Percentiles rank a stretch among this genome's conserved stretches.
Conservation (phyloP, 2,888 invertebrate genomes). For the Drosophila imparisetae region DNA sequence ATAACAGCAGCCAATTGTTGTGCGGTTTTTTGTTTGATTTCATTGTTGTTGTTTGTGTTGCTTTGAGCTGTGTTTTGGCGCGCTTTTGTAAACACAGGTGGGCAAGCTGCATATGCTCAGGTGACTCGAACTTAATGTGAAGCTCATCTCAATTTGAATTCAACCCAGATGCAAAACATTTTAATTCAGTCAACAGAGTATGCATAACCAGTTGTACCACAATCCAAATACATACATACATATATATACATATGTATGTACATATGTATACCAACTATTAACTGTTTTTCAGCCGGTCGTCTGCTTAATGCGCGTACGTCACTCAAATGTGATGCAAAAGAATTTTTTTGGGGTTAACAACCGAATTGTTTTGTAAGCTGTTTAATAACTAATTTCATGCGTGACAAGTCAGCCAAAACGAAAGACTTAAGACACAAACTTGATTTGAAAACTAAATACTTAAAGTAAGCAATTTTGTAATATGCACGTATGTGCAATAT, state of each 20-base stretch:
- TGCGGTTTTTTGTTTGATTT: not conserved
- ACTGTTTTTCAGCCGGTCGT: slow-evolving; percentile 12
- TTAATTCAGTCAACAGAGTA: slow-evolving; percentile 1
- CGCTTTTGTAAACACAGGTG: slow-evolving; percentile 17
- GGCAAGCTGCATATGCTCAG: slow-evolving; percentile 23
- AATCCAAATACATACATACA: not conserved
- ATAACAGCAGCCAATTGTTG: slow-evolving; percentile 18
- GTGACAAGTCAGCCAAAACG: slow-evolving; percentile 27
- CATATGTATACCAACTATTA: slow-evolving; percentile 9
- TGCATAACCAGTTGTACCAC: slow-evolving; percentile 34
- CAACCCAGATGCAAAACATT: slow-evolving; percentile 9
- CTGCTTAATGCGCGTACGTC: slow-evolving; percentile 4
- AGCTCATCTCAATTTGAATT: slow-evolving; percentile 38
- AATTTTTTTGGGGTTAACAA: slow-evolving; percentile 33
- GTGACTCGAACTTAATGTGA: slow-evolving; percentile 25
- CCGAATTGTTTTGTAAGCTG: slow-evolving; percentile 22
- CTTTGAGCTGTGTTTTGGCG: slow-evolving; percentile 17
- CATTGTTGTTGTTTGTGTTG: slow-evolving; percentile 1
- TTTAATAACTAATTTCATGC: slow-evolving; percentile 36
- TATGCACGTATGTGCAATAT: not conserved
- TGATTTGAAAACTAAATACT: slow-evolving; percentile 10
- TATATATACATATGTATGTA: not conserved
- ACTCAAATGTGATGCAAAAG: slow-evolving; percentile 45
- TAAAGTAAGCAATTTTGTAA: slow-evolving; percentile 1
- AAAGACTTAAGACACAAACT: slow-evolving; percentile 69